Evolutionary conservation across 2,797 vertebrate species (phyloP).

Genomic region (Chaetophractus vellerosus): DNA sequence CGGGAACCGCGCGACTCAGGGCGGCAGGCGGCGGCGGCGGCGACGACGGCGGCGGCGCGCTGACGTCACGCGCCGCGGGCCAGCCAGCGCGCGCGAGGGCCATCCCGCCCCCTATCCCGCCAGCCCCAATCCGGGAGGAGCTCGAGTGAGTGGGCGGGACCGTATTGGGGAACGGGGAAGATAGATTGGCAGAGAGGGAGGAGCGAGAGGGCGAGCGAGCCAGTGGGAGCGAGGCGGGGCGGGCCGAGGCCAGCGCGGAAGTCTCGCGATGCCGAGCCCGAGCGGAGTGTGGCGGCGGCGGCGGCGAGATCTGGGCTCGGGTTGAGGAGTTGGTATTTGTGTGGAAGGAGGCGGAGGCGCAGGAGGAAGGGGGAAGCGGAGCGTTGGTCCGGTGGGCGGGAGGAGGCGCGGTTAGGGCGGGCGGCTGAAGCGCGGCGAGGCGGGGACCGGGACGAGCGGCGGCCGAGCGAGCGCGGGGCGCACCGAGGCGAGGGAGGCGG

Average conservation of each 20-base stretch:
- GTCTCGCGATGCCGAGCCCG: slow-evolving; percentile 93
- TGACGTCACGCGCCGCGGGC: slow-evolving; percentile 80
- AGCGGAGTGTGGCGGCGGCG: slow-evolving; percentile 90
- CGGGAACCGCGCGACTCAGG: slow-evolving; percentile 7
- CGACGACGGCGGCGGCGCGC: slow-evolving; percentile 6
- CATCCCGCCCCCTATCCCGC: slow-evolving; percentile 3
- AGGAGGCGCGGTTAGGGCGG: slow-evolving; percentile 87
- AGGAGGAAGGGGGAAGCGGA: slow-evolving; percentile 89
- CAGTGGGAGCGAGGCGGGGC: slow-evolving; percentile 86
- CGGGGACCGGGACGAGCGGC: slow-evolving; percentile 86
- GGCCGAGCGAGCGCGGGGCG: slow-evolving; percentile 80
- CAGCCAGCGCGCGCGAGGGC: slow-evolving; percentile 67
- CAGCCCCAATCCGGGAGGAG: slow-evolving; percentile 70
- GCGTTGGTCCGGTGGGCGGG: slow-evolving; percentile 87
- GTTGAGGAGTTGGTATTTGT: slow-evolving; percentile 92
- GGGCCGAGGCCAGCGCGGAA: slow-evolving; percentile 81
- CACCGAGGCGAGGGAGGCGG: slow-evolving; percentile 81
- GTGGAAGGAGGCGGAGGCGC: slow-evolving; percentile 94
- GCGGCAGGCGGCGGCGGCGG: not conserved
- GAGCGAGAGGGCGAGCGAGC: too few species aligned
- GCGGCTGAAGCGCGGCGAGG: slow-evolving; percentile 85
- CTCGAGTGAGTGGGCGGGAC: not conserved
- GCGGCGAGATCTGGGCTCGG: slow-evolving; percentile 93
- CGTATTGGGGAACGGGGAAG: not conserved
- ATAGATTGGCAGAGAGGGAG: slow-evolving; percentile 63